phyloP scores from a whole-genome alignment of 2,797 vertebrate species.

The Decapterus maruadsi region DNA sequence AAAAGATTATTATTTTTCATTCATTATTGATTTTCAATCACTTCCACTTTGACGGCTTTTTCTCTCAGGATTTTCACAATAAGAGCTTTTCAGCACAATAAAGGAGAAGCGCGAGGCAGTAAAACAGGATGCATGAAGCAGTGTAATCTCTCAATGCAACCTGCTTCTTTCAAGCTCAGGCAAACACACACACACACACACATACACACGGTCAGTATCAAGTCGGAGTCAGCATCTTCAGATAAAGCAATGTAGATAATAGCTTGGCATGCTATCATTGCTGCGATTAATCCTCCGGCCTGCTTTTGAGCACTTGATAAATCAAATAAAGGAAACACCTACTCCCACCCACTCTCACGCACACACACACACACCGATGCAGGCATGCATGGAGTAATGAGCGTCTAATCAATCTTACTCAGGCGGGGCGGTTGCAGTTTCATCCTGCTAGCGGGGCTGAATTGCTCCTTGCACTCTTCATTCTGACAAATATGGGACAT shows the following conservation, averaged over 20 bases:
- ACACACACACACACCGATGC: conserved; percentile 14
- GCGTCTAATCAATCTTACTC: conserved; percentile 76
- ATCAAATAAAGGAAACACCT: conserved; percentile 77
- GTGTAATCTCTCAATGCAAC: conserved; percentile 8
- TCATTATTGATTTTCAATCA: conserved; percentile 10
- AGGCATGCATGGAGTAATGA: conserved; percentile 60
- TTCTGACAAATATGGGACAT: conserved; percentile 74
- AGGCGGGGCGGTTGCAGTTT: conserved; percentile 54
- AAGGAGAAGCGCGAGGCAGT: not conserved
- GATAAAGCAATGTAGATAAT: conserved; percentile 65
- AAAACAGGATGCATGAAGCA: not conserved
- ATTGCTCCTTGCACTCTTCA: conserved; percentile 60
- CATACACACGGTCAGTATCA: conserved; percentile 6
- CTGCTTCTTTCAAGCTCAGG: not conserved
- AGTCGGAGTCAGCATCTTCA: conserved; percentile 59
- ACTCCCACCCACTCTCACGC: conserved; percentile 44
- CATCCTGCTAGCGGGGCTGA: conserved; percentile 59
- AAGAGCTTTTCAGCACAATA: conserved; percentile 5
- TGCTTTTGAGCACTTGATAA: conserved; percentile 76
- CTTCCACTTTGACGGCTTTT: conserved; percentile 3
- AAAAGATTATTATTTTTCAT: conserved; percentile 8
- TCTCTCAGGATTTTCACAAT: conserved; percentile 16
- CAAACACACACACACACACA: not conserved
- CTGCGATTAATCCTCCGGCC: conserved; percentile 70
- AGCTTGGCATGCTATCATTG: conserved; percentile 65